A percentile compares a stretch with the other conserved stretches of the same genome.
These are phyloP conservation scores for Athalia circularis DNA, from an alignment of 2,888 invertebrate genomes.

Conservation along the genomic window DNA sequence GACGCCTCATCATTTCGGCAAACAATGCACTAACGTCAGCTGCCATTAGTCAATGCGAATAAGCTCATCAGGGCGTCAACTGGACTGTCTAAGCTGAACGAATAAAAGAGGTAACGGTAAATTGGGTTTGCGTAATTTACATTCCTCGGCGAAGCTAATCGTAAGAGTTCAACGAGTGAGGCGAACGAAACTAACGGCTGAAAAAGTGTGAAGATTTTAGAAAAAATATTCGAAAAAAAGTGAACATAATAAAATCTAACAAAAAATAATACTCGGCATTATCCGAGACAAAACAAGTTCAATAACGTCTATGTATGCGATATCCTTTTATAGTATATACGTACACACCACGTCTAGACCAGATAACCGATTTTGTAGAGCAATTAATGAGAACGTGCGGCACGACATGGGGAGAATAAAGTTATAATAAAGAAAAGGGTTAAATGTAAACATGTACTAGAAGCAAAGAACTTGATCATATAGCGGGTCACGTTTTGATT, in stretches of 20 bases:
- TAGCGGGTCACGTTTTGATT: no score
- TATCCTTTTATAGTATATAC: neutral
- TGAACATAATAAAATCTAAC: neutral
- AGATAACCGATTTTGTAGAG: no score
- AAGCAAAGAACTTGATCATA: no score
- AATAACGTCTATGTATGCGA: neutral
- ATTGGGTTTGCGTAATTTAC: constrained; percentile 58
- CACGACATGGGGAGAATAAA: no score
- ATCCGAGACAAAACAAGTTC: no score
- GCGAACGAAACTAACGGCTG: neutral
- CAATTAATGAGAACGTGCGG: no score
- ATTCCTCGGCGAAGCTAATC: constrained; percentile 54
- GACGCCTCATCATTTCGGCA: neutral
- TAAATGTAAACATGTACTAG: no score
- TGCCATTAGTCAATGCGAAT: constrained; percentile 24
- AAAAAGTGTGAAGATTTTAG: neutral
- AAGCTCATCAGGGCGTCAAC: constrained; percentile 33
- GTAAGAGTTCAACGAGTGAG: neutral
- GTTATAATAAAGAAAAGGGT: no score
- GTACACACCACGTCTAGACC: no score
- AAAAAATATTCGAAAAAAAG: no score
- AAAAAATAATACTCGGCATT: no score
- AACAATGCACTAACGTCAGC: constrained; percentile 6
- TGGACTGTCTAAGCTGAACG: constrained; percentile 30
- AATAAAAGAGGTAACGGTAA: constrained; percentile 54